These are phyloP conservation scores for Papilio protenor DNA, from an alignment of 2,888 invertebrate species.

Conservation along the genomic window DNA sequence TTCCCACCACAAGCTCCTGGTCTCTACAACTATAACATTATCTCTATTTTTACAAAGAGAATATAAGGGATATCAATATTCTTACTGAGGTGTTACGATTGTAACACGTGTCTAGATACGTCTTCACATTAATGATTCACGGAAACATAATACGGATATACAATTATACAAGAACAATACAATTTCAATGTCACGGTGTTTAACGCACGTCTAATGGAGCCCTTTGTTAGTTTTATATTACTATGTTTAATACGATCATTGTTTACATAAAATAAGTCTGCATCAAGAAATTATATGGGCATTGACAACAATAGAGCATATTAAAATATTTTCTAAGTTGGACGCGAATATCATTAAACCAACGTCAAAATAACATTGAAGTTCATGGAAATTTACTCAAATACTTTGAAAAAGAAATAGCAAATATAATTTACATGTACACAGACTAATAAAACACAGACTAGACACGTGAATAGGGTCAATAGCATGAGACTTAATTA, in stretches of 20 bases:
- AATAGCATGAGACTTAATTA: conserved; percentile 29
- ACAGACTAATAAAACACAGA: conserved; percentile 19
- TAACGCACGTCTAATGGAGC: background rate
- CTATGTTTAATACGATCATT: background rate
- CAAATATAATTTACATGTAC: background rate
- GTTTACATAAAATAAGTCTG: background rate
- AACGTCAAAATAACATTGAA: background rate
- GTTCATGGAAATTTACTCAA: background rate
- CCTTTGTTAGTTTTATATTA: background rate
- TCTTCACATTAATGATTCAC: conserved; percentile 31
- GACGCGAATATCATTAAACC: background rate
- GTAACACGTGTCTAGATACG: conserved; percentile 18
- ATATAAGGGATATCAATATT: background rate
- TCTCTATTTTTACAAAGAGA: background rate
- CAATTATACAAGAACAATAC: conserved; percentile 22
- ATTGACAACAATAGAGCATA: no score
- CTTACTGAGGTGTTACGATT: background rate
- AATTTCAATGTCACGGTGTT: conserved; percentile 32
- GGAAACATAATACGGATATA: conserved; percentile 27
- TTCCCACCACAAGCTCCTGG: no score
- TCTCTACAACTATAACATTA: background rate
- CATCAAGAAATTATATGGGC: background rate
- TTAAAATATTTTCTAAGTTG: background rate
- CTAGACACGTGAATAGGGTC: conserved; percentile 33
- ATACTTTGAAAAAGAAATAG: background rate